Base-by-base conservation (phyloP, 2,888 invertebrate species). In the Acanthococcus lagerstroemiae region DNA sequence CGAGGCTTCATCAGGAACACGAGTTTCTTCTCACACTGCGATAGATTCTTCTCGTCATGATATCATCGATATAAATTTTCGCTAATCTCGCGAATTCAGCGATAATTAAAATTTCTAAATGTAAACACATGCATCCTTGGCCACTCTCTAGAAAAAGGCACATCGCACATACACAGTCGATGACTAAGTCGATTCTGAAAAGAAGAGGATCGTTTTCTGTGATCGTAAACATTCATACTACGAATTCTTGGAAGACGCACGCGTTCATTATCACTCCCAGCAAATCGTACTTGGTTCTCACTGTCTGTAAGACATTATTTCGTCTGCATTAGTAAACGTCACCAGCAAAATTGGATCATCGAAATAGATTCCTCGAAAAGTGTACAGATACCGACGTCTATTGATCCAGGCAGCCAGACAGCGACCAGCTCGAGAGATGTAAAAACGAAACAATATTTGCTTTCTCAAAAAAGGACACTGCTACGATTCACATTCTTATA, bases 31-130 rank as follows among this genome's bases (percentile, higher is more conserved):
- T 6, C 46, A 45, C 46, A 45, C 46, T 17, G 15, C 4, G 46
- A 19, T 19, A 45, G 46, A 45, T 45, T 45, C 46, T 45, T 45
- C 46, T 6, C 52, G 7, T 9, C 15, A 52, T 52, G 52, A 52
- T 52, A 52, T 52, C 52, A 52, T 52, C 52, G 52, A 24, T 24
- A 24, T 22, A 37, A 57, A 21, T 57, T 57, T 21, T 7, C 30
- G 22, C 21, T 24, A n/a, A 57, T 30, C 44, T 44, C 44, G 45
- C 57, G 24, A 7, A 45, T 24, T 57, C 57, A 45, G 57, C 57
- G 44, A 57, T 57, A 57, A 57, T 27, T 45, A n/a, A 19, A 17
- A 45, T 45, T 45, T 45, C 46, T 45, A 17, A 45, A 45, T 45
- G 19, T 19, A 45, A 45, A 45, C n/a, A n/a, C 46, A 45, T 45